Evolutionary conservation across 2,888 invertebrate species (phyloP).

Genomic region (Tiliacea citrago): DNA sequence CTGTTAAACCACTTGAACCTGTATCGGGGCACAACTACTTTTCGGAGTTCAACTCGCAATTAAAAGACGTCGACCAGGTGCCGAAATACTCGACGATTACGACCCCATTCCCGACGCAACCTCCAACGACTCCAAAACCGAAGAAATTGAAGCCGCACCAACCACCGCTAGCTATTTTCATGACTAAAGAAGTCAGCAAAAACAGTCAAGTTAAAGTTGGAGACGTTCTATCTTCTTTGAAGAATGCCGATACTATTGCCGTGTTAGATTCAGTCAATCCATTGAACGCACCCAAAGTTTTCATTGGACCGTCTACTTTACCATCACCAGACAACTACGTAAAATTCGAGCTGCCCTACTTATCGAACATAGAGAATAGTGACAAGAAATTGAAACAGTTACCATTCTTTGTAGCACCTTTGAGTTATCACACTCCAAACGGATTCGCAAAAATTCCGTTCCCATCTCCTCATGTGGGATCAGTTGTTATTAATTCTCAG

Average conservation of each 20-base stretch:
- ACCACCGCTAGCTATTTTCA: slow-evolving; percentile 95
- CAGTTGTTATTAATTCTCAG: slow-evolving; percentile 93
- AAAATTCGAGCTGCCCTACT: slow-evolving; percentile 95
- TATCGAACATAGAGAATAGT: slow-evolving; percentile 93
- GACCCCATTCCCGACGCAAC: slow-evolving; percentile 83
- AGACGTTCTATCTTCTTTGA: slow-evolving; percentile 93
- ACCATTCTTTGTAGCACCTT: slow-evolving; percentile 96
- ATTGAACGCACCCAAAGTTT: slow-evolving; percentile 93
- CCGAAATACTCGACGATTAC: slow-evolving; percentile 83
- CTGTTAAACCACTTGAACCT: slow-evolving; percentile 74
- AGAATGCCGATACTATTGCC: slow-evolving; percentile 93
- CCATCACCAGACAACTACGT: slow-evolving; percentile 93
- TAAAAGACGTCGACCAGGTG: slow-evolving; percentile 77
- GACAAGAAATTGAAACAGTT: slow-evolving; percentile 94
- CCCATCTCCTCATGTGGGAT: slow-evolving; percentile 96
- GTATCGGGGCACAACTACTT: slow-evolving; percentile 78
- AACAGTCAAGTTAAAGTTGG: slow-evolving; percentile 91
- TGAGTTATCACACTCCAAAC: slow-evolving; percentile 95
- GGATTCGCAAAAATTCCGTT: slow-evolving; percentile 96
- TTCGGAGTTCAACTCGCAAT: slow-evolving; percentile 80
- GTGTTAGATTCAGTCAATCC: slow-evolving; percentile 94
- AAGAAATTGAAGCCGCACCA: slow-evolving; percentile 94
- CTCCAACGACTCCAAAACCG: slow-evolving; percentile 85
- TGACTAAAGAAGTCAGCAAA: slow-evolving; percentile 89
- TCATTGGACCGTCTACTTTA: slow-evolving; percentile 95